phyloP scores from a whole-genome alignment of 2,113 vertebrate species.

The Siniperca knerii region DNA sequence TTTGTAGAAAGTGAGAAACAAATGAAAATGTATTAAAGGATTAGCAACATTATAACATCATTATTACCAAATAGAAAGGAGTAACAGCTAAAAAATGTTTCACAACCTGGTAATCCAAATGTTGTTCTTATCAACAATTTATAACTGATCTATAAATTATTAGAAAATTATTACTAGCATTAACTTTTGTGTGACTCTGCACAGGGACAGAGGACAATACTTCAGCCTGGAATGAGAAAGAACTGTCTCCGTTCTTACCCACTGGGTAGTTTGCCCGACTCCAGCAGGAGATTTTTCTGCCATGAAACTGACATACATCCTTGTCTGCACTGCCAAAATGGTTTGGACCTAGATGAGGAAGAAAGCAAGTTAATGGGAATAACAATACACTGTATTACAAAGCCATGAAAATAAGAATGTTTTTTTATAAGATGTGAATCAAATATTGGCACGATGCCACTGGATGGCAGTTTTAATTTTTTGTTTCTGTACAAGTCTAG shows the following conservation, averaged over 20 bases:
- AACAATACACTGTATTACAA: slow-evolving; percentile 1
- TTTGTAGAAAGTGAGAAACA: neutral
- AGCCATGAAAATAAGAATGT: slow-evolving; percentile 19
- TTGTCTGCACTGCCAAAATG: neutral
- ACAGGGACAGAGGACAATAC: slow-evolving; percentile 47
- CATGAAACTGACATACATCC: neutral
- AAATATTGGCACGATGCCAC: neutral
- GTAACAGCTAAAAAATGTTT: neutral
- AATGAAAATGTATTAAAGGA: neutral
- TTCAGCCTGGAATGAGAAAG: slow-evolving; percentile 57
- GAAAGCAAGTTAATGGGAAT: slow-evolving; percentile 27
- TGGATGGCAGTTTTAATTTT: neutral
- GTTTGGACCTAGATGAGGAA: slow-evolving; percentile 12
- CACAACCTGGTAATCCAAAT: neutral
- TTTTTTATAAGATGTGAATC: slow-evolving; percentile 8
- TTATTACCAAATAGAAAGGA: neutral
- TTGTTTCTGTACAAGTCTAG: neutral
- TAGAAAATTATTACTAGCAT: neutral
- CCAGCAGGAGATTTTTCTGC: neutral
- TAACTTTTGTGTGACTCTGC: slow-evolving; percentile 11
- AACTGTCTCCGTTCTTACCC: slow-evolving; percentile 59
- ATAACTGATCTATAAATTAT: neutral
- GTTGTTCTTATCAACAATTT: neutral
- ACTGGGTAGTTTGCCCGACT: neutral
- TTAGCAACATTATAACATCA: neutral